Conservation (phyloP, 2,888 invertebrate species). For the Junonia oenone region DNA sequence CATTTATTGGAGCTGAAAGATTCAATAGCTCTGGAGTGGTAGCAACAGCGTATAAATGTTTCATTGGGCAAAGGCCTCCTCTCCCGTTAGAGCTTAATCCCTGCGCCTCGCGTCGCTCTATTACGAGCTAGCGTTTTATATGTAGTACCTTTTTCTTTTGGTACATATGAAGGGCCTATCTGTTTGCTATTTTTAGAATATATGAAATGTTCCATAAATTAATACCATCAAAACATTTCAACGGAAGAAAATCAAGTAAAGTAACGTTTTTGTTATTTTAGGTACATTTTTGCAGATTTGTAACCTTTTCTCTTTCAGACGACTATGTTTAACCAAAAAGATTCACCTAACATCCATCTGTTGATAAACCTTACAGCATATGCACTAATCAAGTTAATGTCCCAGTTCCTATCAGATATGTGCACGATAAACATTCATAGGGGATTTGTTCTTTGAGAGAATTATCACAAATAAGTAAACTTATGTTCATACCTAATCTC, state of each 20-base stretch:
- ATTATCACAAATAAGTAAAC: too few relatives aligned
- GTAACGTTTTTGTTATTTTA: too few relatives aligned
- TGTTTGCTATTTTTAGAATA: not conserved
- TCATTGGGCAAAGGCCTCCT: too few relatives aligned
- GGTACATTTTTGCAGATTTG: too few relatives aligned
- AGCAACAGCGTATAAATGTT: not conserved
- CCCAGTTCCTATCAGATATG: not conserved
- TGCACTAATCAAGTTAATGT: slow-evolving; percentile 13
- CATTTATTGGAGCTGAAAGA: not conserved
- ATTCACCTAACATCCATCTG: not conserved
- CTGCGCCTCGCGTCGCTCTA: not conserved
- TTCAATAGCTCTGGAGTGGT: not conserved
- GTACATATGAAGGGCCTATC: not conserved
- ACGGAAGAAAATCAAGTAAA: too few relatives aligned
- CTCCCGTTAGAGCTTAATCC: too few relatives aligned
- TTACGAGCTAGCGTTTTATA: not conserved
- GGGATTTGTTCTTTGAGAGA: not conserved
- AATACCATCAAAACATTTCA: too few relatives aligned
- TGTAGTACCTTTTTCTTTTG: not conserved
- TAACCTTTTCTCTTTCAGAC: too few relatives aligned
- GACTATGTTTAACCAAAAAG: too few relatives aligned
- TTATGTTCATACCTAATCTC: too few relatives aligned
- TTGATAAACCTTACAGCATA: slow-evolving; percentile 5
- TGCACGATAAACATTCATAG: not conserved
- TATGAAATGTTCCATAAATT: not conserved